Evolutionary conservation across 2,888 invertebrate species (phyloP), one percentile per base, ranked within the genome.

Genomic region (Ochropleura leucogaster): DNA sequence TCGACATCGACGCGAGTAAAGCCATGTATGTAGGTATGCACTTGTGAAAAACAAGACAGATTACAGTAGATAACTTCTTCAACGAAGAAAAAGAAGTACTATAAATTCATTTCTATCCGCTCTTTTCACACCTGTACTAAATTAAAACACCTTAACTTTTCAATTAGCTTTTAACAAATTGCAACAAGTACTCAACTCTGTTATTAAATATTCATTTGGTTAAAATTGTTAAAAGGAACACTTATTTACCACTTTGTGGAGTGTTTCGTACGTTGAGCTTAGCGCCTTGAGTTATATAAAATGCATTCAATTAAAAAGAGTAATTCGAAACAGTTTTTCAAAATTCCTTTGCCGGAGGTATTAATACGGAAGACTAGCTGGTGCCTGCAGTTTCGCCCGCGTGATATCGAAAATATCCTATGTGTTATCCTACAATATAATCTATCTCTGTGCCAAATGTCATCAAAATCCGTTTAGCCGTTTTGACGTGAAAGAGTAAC

Each of bases 121-220:
- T 67, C 7, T 62, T 60, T 82, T 80, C 74, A 84, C 84, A 87
- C 80, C 82, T 86, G 86, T 84, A 80, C 71, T 53, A 47, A 69
- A 51, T 60, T 71, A 68, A 77, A 79, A 74, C 69, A 82, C 72
- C 64, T 82, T 72, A 77, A 83, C 71, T 78, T 80, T 82, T 83
- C 83, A 87, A 83, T 87, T 81, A 81, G 83, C 75, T 60, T 65
- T 70, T 66, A 83, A 85, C 80, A 88, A 85, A 85, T 88, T 83
- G 68, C 79, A 69, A 74, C 77, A 60, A 71, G 76, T 69, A 65
- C 64, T 73, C 70, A 60, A 69, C 82, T 68, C 80, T 82, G 80
- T 77, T 85, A 87, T 87, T 87, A 87, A 86, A 87, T 85, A 88
- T 84, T 85, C 84, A 88, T 87, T 88, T 79, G 82, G 74, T 75